A percentile compares a stretch with the other conserved stretches of the same genome.
phyloP scores from a whole-genome alignment of 2,888 invertebrate genomes.

The Tetanocera ferruginea region DNA sequence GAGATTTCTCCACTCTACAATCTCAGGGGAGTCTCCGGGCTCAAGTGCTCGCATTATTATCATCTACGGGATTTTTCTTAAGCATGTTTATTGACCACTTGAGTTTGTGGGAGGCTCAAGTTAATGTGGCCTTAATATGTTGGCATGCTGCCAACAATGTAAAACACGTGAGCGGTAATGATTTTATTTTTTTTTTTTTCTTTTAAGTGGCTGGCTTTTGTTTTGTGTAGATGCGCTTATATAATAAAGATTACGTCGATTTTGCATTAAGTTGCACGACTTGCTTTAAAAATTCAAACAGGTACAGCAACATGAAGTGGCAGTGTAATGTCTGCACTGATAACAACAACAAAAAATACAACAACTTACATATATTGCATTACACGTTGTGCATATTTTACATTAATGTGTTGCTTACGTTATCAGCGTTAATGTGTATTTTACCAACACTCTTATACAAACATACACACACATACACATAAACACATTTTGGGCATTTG shows the following conservation, averaged over 20 bases:
- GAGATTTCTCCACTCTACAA: neutral
- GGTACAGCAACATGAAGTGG: neutral
- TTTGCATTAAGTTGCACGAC: neutral
- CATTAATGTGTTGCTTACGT: conserved; percentile 13
- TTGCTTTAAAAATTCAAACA: conserved; percentile 6
- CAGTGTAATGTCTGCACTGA: neutral
- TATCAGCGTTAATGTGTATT: conserved; percentile 21
- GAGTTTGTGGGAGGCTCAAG: neutral
- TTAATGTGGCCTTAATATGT: neutral
- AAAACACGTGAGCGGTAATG: too few species aligned
- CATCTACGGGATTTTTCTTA: neutral
- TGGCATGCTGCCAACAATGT: neutral
- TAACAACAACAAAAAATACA: neutral
- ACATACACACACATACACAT: conserved; percentile 33
- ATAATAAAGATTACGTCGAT: neutral
- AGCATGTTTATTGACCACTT: conserved; percentile 1
- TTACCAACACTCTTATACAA: conserved; percentile 20
- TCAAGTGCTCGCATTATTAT: neutral
- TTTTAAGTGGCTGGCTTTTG: neutral
- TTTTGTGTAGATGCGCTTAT: too few species aligned
- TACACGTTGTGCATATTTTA: conserved; percentile 1
- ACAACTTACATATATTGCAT: neutral
- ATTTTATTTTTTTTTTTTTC: neutral
- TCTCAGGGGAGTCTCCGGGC: neutral
- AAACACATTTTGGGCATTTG: conserved; percentile 28